Percentiles rank a stretch among this genome's conserved stretches.
phyloP scores from a whole-genome alignment of 2,888 invertebrate genomes.

The Ypsolopha scabrella region DNA sequence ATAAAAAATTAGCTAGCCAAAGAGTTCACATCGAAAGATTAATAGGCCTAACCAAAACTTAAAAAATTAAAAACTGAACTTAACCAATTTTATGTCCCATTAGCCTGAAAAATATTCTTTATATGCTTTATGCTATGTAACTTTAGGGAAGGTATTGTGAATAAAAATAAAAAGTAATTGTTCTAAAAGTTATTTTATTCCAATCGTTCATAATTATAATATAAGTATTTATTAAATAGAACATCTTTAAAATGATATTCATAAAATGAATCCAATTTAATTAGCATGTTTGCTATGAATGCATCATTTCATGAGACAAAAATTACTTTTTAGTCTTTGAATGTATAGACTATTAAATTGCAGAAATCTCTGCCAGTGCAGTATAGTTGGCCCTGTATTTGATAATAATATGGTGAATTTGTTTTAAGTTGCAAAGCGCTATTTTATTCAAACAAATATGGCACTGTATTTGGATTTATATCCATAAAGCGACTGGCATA shows the following conservation, averaged over 20 bases:
- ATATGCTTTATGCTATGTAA: slow-evolving; percentile 4
- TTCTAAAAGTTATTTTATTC: not conserved
- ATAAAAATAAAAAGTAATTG: not conserved
- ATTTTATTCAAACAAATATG: too few relatives aligned
- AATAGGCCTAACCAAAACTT: slow-evolving; percentile 6
- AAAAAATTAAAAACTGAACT: slow-evolving; percentile 4
- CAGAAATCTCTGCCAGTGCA: too few relatives aligned
- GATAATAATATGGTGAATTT: too few relatives aligned
- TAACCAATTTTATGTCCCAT: slow-evolving; percentile 4
- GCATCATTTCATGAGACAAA: too few relatives aligned
- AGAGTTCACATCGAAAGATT: too few relatives aligned
- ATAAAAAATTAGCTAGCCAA: slow-evolving; percentile 16
- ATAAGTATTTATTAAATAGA: not conserved
- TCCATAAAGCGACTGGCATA: too few relatives aligned
- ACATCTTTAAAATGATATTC: not conserved
- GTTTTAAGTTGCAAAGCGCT: too few relatives aligned
- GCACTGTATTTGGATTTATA: too few relatives aligned
- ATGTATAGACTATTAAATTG: too few relatives aligned
- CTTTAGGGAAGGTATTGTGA: slow-evolving; percentile 6
- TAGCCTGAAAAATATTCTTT: slow-evolving; percentile 5
- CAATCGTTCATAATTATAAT: not conserved
- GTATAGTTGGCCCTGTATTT: too few relatives aligned
- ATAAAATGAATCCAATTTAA: not conserved
- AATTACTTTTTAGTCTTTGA: too few relatives aligned
- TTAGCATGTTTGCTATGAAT: too few relatives aligned